Base-by-base conservation (phyloP, 2,888 invertebrate genomes). In the Lasioglossum lativentre region DNA sequence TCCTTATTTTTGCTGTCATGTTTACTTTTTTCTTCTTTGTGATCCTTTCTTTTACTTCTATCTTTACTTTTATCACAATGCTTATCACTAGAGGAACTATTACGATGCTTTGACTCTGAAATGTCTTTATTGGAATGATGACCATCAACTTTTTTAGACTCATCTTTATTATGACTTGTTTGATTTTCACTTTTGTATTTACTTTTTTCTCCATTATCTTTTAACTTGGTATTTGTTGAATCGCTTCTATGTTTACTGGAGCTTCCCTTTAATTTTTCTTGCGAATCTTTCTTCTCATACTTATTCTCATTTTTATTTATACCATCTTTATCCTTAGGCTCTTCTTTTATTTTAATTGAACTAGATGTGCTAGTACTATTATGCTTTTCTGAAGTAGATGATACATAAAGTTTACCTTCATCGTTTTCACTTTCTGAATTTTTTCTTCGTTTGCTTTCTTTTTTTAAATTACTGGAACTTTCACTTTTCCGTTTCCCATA, bases 61-160 rank as follows among this genome's bases (percentile, higher is more conserved):
- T 92, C 91, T 87, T 90, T 93, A 87, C 83, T 88, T 80, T 90
- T 92, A 88, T 76, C 73, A 34, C 86, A 88, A 88, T 92, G 89
- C 82, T 93, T 94, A 90, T 87, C 92, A 84, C 91, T 92, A 89
- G 92, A 93, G 86, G 93, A 93, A 93, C 93, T 93, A 78, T 89
- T 86, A 74, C 91, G 91, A 85, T 82, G 89, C 86, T 91, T 92
- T 72, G 89, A 91, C 82, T 92, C 93, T 19, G 90, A 91, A 70
- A 88, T 88, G 81, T 94, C 93, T 77, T 92, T 93, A 78, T 47
- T 90, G 16, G 89, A 89, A 82, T 89, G 90, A 80, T 92, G 89
- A 14, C 86, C 83, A 74, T 91, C 90, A 86, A 90, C 86, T 82
- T 80, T 88, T 80, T 91, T 91, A 63, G 87, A 90, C 86, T 88